These are phyloP conservation scores for Macrotrachela quadricornifera DNA, from an alignment of 1,140 invertebrate species.

Conservation along the genomic window DNA sequence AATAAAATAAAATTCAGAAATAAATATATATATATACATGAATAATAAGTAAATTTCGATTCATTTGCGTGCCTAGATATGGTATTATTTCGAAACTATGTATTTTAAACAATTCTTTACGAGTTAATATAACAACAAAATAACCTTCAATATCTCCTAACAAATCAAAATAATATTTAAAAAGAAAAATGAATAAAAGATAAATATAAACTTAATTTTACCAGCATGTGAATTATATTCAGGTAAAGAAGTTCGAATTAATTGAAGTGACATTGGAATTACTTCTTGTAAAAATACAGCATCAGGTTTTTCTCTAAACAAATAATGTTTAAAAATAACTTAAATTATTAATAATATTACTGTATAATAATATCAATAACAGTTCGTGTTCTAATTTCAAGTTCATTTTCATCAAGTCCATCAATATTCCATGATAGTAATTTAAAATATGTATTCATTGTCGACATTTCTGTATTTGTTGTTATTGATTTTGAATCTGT, in stretches of 20 bases:
- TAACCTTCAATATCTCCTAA: conserved; percentile 19
- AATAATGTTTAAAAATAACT: background rate
- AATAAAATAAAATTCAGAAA: background rate
- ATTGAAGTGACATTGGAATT: conserved; percentile 26
- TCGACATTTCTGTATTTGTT: background rate
- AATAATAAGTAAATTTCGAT: conserved; percentile 33
- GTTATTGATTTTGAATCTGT: too few species aligned
- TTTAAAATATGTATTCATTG: conserved; percentile 3
- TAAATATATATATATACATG: conserved; percentile 15
- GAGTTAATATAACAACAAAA: conserved; percentile 34
- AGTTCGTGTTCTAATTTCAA: conserved; percentile 34
- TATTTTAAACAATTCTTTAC: conserved; percentile 26
- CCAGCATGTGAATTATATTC: conserved; percentile 7
- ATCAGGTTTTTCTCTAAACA: conserved; percentile 36
- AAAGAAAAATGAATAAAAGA: too few species aligned
- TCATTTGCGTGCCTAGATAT: conserved; percentile 33
- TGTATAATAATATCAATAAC: conserved; percentile 33
- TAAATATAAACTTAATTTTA: background rate
- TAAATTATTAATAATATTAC: conserved; percentile 20
- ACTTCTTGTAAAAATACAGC: conserved; percentile 44
- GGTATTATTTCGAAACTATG: conserved; percentile 27
- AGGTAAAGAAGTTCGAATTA: conserved; percentile 14
- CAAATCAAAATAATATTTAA: background rate
- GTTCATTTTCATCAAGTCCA: conserved; percentile 36
- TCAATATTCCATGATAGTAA: conserved; percentile 41